Evolutionary conservation across 1,140 invertebrate species (phyloP), one percentile per base, ranked within the genome.

Genomic region (Psix sp.): DNA sequence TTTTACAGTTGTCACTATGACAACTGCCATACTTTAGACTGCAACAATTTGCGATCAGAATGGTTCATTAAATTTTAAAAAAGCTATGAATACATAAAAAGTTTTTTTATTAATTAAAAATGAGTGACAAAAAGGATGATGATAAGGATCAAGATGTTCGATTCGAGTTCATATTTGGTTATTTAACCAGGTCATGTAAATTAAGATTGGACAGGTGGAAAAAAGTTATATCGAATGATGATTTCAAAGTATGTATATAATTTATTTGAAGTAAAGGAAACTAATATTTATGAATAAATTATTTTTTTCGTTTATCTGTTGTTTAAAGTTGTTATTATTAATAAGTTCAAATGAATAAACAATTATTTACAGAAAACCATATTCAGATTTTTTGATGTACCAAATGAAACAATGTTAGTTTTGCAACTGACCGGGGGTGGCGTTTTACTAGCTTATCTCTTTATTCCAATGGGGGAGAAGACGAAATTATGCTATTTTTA

Each of bases 151-250:
- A 83, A 17, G 85, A 87, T 56, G 79, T 76, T 6, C 80, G 84
- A 2, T 65, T 84, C 1, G 70, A 82, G 18, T 86, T 77, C 49
- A 76, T 87, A 10, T 74, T 78, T 6, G 80, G 82, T 62, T 84
- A 85, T 40, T 56, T 87, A n/a, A 52, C 56, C 0, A 66, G 39
- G 5, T 77, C 82, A 0, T 79, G 77, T 26, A 86, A 83, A 76
- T 39, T 94, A 16, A 94, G 94, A 86, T 83, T 88, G 33, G 94
- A 95, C 45, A 93, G 91, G 87, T 95, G 93, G 92, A 82, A 85
- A 33, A 94, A 93, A 85, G 91, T 95, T 90, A 90, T 94, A 76
- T 86, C 86, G 54, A 88, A 88, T 15, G 91, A 92, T 26, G 92
- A 94, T 48, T 89, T 88, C 29, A 91, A 89, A 81, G 89, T 29